phyloP scores from a whole-genome alignment of 2,797 vertebrate species.

The Pampus argenteus region DNA sequence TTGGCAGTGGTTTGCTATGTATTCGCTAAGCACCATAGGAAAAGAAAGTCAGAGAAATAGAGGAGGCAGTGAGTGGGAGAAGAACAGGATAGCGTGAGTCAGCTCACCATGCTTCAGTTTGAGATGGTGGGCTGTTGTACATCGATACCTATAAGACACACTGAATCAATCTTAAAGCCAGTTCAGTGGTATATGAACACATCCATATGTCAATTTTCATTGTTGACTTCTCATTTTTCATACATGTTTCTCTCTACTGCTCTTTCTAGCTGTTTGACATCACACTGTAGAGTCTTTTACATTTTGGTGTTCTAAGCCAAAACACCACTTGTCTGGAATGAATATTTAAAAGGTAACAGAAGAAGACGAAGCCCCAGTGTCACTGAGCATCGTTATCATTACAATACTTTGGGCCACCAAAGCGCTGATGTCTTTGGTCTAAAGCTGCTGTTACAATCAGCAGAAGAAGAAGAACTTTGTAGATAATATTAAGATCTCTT shows the following conservation, averaged over 20 bases:
- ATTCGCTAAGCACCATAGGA: constrained; percentile 24
- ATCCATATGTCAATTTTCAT: constrained; percentile 17
- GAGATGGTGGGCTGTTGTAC: constrained; percentile 5
- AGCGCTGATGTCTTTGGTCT: neutral
- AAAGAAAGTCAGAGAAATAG: constrained; percentile 35
- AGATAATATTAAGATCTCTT: constrained; percentile 19
- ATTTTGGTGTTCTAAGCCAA: neutral
- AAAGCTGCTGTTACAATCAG: constrained; percentile 12
- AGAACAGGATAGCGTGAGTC: constrained; percentile 49
- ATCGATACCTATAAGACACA: constrained; percentile 22
- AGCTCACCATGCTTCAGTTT: constrained; percentile 37
- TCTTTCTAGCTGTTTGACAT: neutral
- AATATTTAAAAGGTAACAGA: no score
- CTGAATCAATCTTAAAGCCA: constrained; percentile 8
- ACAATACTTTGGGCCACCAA: neutral
- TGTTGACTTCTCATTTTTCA: neutral
- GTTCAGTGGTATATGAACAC: constrained; percentile 3
- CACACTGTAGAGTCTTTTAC: neutral
- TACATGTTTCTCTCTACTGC: neutral
- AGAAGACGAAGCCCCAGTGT: neutral
- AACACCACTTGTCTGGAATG: neutral
- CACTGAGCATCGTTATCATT: neutral
- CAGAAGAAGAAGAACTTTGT: neutral
- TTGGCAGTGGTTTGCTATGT: constrained; percentile 11
- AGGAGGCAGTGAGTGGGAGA: constrained; percentile 61